A percentile compares a stretch with the other conserved stretches of the same genome.
Evolutionary conservation across 2,113 vertebrate species (phyloP).

Genomic region (Ivindomyrus marchei): DNA sequence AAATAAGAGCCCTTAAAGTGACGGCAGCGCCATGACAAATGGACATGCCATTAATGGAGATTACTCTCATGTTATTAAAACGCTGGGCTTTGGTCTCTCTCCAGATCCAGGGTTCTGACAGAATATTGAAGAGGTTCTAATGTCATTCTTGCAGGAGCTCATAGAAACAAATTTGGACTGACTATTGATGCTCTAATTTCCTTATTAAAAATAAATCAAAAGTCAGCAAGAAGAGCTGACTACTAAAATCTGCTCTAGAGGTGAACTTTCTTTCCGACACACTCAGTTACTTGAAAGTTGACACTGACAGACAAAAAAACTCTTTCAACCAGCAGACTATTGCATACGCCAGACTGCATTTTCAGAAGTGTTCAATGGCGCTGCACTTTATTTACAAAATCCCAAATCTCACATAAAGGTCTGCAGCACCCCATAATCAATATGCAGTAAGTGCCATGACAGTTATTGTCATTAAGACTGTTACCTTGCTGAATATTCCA

Average conservation of each 20-base stretch:
- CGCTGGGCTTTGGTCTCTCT: conserved; percentile 35
- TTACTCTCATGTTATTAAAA: conserved; percentile 49
- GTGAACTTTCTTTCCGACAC: background rate
- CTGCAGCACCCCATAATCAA: background rate
- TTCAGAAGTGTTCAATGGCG: background rate
- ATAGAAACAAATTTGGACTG: background rate
- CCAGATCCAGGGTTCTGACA: conserved; percentile 32
- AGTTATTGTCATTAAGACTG: background rate
- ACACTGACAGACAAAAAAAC: background rate
- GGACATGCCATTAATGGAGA: conserved; percentile 52
- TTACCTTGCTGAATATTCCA: background rate
- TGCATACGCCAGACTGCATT: background rate
- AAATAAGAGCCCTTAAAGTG: conserved; percentile 56
- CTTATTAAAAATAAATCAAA: conserved; percentile 12
- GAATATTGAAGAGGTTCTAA: conserved; percentile 1
- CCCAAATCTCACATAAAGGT: background rate
- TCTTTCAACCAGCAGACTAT: background rate
- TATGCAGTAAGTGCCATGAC: background rate
- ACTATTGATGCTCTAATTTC: background rate
- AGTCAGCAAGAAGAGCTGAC: background rate
- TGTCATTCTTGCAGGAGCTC: background rate
- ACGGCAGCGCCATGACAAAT: conserved; percentile 49
- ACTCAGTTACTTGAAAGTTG: background rate
- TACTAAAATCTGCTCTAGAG: background rate
- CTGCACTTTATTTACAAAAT: background rate